These are phyloP conservation scores for Camponotus fellah DNA, from an alignment of 2,888 invertebrate genomes.

Conservation along the genomic window DNA sequence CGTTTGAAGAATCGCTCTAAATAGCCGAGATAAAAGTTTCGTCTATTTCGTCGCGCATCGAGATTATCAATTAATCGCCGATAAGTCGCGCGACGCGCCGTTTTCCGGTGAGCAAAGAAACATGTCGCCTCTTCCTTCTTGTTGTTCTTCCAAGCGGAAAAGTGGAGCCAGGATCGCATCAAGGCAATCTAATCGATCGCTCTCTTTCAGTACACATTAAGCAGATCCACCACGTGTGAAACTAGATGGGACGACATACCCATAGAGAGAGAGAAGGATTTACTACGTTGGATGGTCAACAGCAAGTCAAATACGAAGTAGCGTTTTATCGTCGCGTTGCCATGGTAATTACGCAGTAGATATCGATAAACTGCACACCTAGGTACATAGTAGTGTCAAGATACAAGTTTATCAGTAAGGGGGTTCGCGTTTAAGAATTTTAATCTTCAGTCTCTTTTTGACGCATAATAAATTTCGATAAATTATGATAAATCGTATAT, in stretches of 20 bases:
- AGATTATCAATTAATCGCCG: conserved; percentile 57
- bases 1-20: conserved; percentile 58
- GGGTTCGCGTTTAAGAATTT: conserved; percentile 28
- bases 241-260: conserved; percentile 72
- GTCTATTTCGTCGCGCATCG: conserved; percentile 32
- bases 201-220: conserved; percentile 61
- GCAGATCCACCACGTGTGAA: conserved; percentile 78
- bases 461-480: not conserved
- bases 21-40: conserved; percentile 34
- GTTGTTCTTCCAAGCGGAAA: conserved; percentile 33
- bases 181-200: conserved; percentile 76
- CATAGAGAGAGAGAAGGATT: conserved; percentile 66
- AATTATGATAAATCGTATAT: not conserved
- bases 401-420: conserved; percentile 54
- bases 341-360: conserved; percentile 78
- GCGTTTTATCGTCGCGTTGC: conserved; percentile 79
- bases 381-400: conserved; percentile 60
- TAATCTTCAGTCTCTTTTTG: not conserved
- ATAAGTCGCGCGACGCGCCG: conserved; percentile 7
- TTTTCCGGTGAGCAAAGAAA: conserved; percentile 31
- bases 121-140: not conserved
- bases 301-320: conserved; percentile 78
- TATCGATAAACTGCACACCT: conserved; percentile 71
- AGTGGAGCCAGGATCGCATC: conserved; percentile 38
- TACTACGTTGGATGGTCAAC: conserved; percentile 65